phyloP scores from a whole-genome alignment of 2,113 vertebrate species.

The Aegotheles bennettii region DNA sequence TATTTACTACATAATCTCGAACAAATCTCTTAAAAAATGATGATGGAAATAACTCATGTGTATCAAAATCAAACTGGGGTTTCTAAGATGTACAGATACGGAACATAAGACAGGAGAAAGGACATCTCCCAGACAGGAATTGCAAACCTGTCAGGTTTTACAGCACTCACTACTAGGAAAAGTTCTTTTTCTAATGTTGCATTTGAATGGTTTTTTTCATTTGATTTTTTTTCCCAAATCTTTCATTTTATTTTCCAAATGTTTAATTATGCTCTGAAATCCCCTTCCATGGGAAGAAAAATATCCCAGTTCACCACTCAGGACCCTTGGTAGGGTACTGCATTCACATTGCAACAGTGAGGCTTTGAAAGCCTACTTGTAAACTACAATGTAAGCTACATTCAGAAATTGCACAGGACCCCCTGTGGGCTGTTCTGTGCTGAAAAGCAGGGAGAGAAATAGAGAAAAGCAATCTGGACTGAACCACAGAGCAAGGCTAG shows the following conservation, averaged over 20 bases:
- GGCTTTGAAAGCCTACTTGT: background rate
- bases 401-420: background rate
- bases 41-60: background rate
- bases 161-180: background rate
- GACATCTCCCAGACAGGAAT: background rate
- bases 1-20: conserved; percentile 42
- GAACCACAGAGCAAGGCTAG: background rate
- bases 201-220: no score
- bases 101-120: background rate
- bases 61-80: background rate
- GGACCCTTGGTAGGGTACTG: background rate
- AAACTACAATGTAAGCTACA: background rate
- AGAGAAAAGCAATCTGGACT: background rate
- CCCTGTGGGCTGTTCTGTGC: background rate
- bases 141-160: background rate
- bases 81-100: background rate
- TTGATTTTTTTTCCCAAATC: no score
- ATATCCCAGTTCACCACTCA: background rate
- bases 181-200: background rate
- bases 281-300: background rate
- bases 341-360: fast-evolving
- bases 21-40: background rate
- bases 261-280: background rate
- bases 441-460: background rate
- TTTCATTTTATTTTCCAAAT: background rate